A percentile compares a stretch with the other conserved stretches of the same genome.
Evolutionary conservation across 2,888 invertebrate genomes (phyloP).

Genomic region (Drosophila limbata): DNA sequence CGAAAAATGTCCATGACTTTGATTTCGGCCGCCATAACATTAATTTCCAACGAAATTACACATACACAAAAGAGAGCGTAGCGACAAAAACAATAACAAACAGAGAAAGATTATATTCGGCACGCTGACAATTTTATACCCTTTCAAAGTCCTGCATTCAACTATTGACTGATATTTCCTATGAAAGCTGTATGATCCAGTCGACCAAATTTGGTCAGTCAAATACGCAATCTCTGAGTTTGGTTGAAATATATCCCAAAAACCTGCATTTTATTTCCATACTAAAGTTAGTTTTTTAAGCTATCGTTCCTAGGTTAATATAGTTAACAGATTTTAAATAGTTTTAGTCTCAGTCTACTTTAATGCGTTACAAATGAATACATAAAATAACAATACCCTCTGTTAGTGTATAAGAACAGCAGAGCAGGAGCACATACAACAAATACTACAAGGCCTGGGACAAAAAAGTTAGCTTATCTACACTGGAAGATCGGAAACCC

Average conservation of each 20-base stretch:
- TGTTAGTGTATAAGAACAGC: slow-evolving; percentile 22
- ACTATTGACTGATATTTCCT: neutral
- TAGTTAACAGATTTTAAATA: no score
- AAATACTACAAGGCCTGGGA: slow-evolving; percentile 38
- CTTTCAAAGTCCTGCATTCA: neutral
- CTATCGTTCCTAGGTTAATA: no score
- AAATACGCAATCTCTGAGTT: neutral
- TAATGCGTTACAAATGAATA: neutral
- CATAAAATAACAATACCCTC: neutral
- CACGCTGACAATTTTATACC: neutral
- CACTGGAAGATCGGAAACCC: slow-evolving; percentile 71
- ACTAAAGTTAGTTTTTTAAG: neutral
- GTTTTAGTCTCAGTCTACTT: neutral
- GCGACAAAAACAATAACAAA: slow-evolving; percentile 28
- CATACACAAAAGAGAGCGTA: slow-evolving; percentile 44
- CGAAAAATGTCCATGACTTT: slow-evolving; percentile 78
- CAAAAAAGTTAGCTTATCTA: slow-evolving; percentile 72
- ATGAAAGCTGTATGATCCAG: no score
- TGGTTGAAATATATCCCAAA: no score
- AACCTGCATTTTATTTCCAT: neutral
- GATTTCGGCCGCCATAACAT: slow-evolving; percentile 82
- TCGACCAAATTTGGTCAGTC: no score
- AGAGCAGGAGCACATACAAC: slow-evolving; percentile 28
- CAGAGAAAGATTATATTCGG: neutral
- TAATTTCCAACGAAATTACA: slow-evolving; percentile 78